phyloP scores from a whole-genome alignment of 2,113 vertebrate species.

The Panthera uncia region DNA sequence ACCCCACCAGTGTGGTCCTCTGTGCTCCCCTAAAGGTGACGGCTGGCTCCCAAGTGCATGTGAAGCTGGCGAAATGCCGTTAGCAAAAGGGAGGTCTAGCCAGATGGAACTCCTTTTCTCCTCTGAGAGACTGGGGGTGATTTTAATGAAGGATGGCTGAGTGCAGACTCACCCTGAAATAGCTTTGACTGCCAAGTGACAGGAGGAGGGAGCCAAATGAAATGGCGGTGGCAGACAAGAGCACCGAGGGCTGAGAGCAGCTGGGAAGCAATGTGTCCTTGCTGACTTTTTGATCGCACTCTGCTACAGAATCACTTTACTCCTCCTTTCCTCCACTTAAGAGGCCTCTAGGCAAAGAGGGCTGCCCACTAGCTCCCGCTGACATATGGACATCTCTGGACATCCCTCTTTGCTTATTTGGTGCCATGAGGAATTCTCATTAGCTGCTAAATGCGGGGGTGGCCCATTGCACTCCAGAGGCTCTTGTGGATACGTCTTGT shows the following conservation, averaged over 20 bases:
- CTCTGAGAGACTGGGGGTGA: neutral
- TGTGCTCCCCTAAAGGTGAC: neutral
- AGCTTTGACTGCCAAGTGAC: conserved; percentile 41
- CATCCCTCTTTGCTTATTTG: neutral
- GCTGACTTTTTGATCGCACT: neutral
- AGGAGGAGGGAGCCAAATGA: neutral
- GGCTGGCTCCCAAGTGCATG: neutral
- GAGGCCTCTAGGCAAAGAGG: neutral
- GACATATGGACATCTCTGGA: neutral
- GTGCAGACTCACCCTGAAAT: neutral
- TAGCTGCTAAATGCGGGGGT: neutral
- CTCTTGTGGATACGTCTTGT: neutral
- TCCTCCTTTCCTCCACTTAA: neutral
- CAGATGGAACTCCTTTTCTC: conserved; percentile 38
- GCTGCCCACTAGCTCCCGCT: neutral
- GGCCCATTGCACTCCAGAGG: neutral
- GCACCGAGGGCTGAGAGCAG: neutral
- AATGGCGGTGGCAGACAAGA: neutral
- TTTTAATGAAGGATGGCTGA: conserved; percentile 4
- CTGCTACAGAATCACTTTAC: neutral
- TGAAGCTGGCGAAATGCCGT: neutral
- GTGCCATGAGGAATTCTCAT: neutral
- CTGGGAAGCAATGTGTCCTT: neutral
- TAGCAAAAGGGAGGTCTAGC: neutral
- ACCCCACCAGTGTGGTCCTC: neutral